Conservation (phyloP, 2,113 vertebrate species). For the Hyperoodon ampullatus region DNA sequence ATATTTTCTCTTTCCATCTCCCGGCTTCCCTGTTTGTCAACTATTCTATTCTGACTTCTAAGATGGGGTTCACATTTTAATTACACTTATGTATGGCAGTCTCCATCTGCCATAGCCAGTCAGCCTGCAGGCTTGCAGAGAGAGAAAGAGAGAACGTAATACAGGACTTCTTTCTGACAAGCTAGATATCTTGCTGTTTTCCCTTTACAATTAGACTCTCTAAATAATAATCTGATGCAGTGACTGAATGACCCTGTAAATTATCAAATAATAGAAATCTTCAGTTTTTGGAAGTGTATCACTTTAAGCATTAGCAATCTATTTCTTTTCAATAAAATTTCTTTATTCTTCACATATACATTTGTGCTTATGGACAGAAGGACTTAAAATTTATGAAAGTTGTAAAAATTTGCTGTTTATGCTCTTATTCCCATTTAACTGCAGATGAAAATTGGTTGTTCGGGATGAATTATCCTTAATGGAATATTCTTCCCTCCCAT, state of each 20-base stretch:
- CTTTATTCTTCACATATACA: conserved; percentile 80
- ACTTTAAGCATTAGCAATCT: conserved; percentile 85
- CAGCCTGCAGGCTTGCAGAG: background rate
- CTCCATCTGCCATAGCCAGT: background rate
- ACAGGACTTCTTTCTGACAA: conserved; percentile 71
- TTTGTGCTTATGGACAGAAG: conserved; percentile 80
- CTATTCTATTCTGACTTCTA: background rate
- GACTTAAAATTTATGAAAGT: conserved; percentile 76
- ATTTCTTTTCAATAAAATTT: conserved; percentile 92
- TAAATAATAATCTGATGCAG: conserved; percentile 87
- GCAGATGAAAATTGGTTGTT: conserved; percentile 48
- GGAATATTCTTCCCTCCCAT: background rate
- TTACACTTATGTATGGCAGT: conserved; percentile 28
- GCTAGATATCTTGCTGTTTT: conserved; percentile 78
- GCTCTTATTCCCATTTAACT: conserved; percentile 80
- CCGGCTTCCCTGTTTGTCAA: conserved; percentile 4
- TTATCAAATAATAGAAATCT: conserved; percentile 89
- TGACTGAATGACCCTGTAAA: conserved; percentile 85
- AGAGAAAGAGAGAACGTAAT: background rate
- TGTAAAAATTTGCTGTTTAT: conserved; percentile 75
- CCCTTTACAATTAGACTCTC: conserved; percentile 84
- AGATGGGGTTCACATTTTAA: conserved; percentile 66
- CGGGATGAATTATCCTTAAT: conserved; percentile 60
- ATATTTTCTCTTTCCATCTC: conserved; percentile 39
- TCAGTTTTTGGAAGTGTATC: conserved; percentile 86